A percentile compares a stretch with the other conserved stretches of the same genome.
phyloP scores from a whole-genome alignment of 1,140 invertebrate genomes.

The Temnothorax nylanderi region DNA sequence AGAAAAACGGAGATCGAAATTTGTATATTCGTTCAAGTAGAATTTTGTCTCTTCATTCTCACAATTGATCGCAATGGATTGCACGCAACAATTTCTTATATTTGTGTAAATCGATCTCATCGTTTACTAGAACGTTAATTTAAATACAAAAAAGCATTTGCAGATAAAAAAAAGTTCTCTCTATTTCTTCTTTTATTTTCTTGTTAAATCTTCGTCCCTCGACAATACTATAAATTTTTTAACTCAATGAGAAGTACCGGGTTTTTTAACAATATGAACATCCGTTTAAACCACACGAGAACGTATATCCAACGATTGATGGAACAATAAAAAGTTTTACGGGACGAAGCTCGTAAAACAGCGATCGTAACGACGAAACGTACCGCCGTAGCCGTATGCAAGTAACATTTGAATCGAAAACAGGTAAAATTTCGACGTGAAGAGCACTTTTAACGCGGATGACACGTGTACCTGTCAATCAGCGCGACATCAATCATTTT shows the following conservation, averaged over 20 bases:
- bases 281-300: conserved; percentile 1
- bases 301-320: conserved; percentile 31
- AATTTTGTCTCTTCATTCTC: not conserved
- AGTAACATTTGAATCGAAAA: conserved; percentile 35
- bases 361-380: conserved; percentile 18
- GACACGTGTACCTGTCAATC: conserved; percentile 22
- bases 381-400: not conserved
- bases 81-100: not conserved
- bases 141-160: not conserved
- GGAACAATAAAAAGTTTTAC: conserved; percentile 47
- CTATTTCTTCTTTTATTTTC: not conserved
- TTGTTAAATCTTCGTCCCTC: not conserved
- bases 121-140: not conserved
- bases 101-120: not conserved
- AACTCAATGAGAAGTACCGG: not conserved
- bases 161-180: not conserved
- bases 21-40: not conserved
- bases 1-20: not conserved
- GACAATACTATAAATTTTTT: not conserved
- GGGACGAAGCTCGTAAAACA: conserved; percentile 8
- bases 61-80: not conserved
- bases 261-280: conserved; percentile 26
- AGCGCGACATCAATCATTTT: conserved; percentile 15
- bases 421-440: conserved; percentile 17
- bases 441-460: conserved; percentile 23